Conservation (phyloP, 1,140 invertebrate species). For the Drosophila parvula region DNA sequence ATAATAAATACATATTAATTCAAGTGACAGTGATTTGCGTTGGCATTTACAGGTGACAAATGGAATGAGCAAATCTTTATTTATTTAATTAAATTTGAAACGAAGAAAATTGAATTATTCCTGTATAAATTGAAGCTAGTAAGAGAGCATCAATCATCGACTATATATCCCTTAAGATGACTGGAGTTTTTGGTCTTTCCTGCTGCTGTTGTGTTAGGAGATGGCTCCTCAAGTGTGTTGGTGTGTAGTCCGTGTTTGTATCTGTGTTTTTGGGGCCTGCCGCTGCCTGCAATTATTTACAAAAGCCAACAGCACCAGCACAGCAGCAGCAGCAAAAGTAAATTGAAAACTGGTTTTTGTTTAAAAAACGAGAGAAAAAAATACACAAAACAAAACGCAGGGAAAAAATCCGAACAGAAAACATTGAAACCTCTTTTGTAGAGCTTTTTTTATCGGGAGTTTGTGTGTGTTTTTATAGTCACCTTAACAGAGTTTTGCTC, state of each 20-base stretch:
- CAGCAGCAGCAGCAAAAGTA: slow-evolving; percentile 65
- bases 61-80: slow-evolving; percentile 10
- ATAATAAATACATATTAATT: background rate
- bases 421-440: slow-evolving; percentile 81
- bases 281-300: slow-evolving; percentile 78
- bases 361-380: slow-evolving; percentile 61
- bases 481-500: slow-evolving; percentile 27
- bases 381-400: background rate
- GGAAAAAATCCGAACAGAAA: slow-evolving; percentile 47
- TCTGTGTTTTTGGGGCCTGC: slow-evolving; percentile 64
- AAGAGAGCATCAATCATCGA: slow-evolving; percentile 18
- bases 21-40: slow-evolving; percentile 7
- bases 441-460: slow-evolving; percentile 64
- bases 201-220: slow-evolving; percentile 31
- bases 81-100: background rate
- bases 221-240: slow-evolving; percentile 22
- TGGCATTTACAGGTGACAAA: background rate
- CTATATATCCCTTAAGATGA: slow-evolving; percentile 29
- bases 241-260: slow-evolving; percentile 26
- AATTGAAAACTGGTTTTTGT: slow-evolving; percentile 78
- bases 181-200: slow-evolving; percentile 55
- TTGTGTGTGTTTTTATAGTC: slow-evolving; percentile 24
- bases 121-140: background rate
- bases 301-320: slow-evolving; percentile 59
- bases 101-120: background rate